Conservation (phyloP, 2,888 invertebrate genomes). For the Sturmia bella region DNA sequence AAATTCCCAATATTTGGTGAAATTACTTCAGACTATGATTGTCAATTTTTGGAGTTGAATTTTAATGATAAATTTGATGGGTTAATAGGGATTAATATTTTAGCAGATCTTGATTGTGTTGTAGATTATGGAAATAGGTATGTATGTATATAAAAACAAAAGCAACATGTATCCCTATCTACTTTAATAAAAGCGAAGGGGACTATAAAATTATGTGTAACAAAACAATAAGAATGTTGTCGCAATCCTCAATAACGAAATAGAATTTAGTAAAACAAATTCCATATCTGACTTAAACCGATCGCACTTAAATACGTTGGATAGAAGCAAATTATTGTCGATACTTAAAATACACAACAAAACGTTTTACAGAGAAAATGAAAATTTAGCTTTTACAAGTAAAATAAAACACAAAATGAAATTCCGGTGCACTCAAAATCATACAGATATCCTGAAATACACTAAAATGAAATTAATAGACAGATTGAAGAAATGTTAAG, state of each 20-base stretch:
- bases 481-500: too few species aligned
- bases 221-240: conserved; percentile 1
- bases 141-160: conserved; percentile 21
- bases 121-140: conserved; percentile 32
- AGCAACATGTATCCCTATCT: conserved; percentile 12
- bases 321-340: conserved; percentile 14
- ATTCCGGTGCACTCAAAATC: conserved; percentile 48
- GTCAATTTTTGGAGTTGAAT: conserved; percentile 24
- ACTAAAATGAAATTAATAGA: too few species aligned
- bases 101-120: conserved; percentile 4
- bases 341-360: conserved; percentile 20
- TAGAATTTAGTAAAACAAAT: conserved; percentile 29
- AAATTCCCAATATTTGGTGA: conserved; percentile 28
- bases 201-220: conserved; percentile 15
- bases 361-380: conserved; percentile 19
- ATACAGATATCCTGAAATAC: conserved; percentile 54
- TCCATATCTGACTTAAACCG: conserved; percentile 8
- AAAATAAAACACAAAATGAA: conserved; percentile 55
- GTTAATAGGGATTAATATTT: conserved; percentile 34
- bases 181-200: conserved; percentile 26
- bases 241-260: conserved; percentile 13
- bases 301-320: conserved; percentile 37
- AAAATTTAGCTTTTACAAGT: conserved; percentile 51
- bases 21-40: conserved; percentile 1
- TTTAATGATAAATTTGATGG: conserved; percentile 20